These are phyloP conservation scores for Hydrotaea cyrtoneurina DNA, from an alignment of 2,888 invertebrate species.

Conservation along the genomic window DNA sequence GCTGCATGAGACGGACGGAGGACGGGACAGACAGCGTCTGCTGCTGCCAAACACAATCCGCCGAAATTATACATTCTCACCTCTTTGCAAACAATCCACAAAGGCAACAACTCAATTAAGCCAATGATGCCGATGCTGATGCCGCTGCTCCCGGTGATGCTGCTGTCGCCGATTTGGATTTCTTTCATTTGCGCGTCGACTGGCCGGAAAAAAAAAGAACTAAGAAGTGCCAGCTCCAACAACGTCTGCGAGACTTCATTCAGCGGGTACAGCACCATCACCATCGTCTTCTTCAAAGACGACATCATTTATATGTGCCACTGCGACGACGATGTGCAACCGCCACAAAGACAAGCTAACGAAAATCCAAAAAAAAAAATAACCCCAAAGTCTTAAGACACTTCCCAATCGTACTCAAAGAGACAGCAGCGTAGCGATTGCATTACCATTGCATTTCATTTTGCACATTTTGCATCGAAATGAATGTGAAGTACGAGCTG, in stretches of 20 bases:
- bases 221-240: neutral
- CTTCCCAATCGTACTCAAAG: constrained; percentile 33
- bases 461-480: constrained; percentile 40
- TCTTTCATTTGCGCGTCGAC: neutral
- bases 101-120: constrained; percentile 68
- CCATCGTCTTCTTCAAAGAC: neutral
- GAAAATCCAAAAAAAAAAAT: constrained; percentile 27
- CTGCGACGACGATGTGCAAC: neutral
- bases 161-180: neutral
- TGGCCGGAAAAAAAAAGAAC: neutral
- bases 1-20: neutral
- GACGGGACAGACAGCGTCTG: neutral
- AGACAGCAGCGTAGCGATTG: constrained; percentile 6
- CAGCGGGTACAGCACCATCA: neutral
- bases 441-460: constrained; percentile 36
- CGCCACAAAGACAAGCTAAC: neutral
- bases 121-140: constrained; percentile 38
- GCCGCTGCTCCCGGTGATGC: constrained; percentile 11
- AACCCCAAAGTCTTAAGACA: neutral
- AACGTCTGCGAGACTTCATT: neutral
- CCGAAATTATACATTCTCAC: constrained; percentile 66
- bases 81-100: constrained; percentile 63
- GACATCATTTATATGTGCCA: neutral
- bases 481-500: constrained; percentile 46
- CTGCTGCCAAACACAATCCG: constrained; percentile 25